phyloP scores from a whole-genome alignment of 2,797 vertebrate species.

The Psittacula echo region DNA sequence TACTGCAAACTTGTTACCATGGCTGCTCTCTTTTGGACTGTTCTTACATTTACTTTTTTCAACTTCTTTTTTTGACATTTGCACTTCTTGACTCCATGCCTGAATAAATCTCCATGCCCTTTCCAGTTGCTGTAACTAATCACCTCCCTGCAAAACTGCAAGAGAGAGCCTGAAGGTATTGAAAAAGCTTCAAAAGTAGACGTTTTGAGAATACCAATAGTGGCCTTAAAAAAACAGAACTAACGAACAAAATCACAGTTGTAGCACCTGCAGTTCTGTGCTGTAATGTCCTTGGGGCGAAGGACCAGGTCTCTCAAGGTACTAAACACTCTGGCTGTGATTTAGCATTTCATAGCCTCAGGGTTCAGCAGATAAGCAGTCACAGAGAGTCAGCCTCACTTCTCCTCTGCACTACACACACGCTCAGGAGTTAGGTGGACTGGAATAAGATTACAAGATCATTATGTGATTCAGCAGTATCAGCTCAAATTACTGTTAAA shows the following conservation, averaged over 20 bases:
- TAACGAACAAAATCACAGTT: neutral
- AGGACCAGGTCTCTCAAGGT: neutral
- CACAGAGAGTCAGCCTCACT: neutral
- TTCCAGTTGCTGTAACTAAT: conserved; percentile 55
- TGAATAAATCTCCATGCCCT: conserved; percentile 64
- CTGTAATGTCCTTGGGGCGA: neutral
- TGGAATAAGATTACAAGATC: neutral
- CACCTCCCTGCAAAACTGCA: neutral
- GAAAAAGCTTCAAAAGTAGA: neutral
- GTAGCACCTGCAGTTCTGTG: neutral
- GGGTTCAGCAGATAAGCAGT: neutral
- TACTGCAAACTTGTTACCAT: neutral
- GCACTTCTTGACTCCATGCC: conserved; percentile 25
- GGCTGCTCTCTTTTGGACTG: neutral
- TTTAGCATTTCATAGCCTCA: neutral
- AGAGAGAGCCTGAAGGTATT: neutral
- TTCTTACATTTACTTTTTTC: conserved; percentile 17
- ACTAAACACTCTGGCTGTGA: neutral
- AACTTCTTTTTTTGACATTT: conserved; percentile 68
- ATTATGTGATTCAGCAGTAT: neutral
- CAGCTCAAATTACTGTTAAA: neutral
- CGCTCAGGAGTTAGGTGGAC: neutral
- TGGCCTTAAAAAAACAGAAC: neutral
- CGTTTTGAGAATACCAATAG: neutral
- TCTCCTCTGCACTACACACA: neutral